Evolutionary conservation across 1,140 invertebrate species (phyloP), one percentile per base, ranked within the genome.

Genomic region (Brachionus rotundiformis): DNA sequence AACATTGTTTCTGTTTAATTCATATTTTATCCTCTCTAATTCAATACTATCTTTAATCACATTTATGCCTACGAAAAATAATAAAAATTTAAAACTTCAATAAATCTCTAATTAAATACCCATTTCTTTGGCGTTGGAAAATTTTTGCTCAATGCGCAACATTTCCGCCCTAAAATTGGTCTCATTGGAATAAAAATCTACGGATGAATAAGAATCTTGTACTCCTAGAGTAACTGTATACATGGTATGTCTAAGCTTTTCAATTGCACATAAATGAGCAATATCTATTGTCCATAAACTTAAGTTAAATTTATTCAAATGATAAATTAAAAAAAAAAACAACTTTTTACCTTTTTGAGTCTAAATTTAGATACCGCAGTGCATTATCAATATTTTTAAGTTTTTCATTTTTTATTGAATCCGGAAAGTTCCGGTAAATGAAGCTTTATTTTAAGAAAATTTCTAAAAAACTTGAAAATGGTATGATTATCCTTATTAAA

Each of bases 281-380:
- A 79, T 59, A 39, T 79, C 76, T 47, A 79, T 79, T 54, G 76
- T 79, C 76, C 76, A 79, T 41, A 54, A 63, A 27, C 76, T 79
- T 61, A 19, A 75, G 3, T 0, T 27, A 77, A 16, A 23, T 36
- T n/a, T 33, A n/a, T 29, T 1, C 5, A 49, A 61, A 23, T 61
- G 6, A 68, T 3, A 68, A 68, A 23, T 13, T 19, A 36, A 39
- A 68, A 2, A 5, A 71, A 39, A 36, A 36, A 23, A 36, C 1
- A 71, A 63, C 2, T 13, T 5, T 1, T n/a, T 44, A 73, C 68
- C 68, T 73, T 25, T 44, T 44, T 44, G 39, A 73, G 4, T 44
- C 23, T 11, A 73, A 16, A 44, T 73, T 25, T 3, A 73, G 23
- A 25, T 44, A 3, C 5, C 7, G 11, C 3, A 73, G 36, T 25